Percentiles rank a stretch among this genome's conserved stretches.
These are phyloP conservation scores for Tetranychus urticae DNA, from an alignment of 1,140 invertebrate genomes.

Conservation along the genomic window DNA sequence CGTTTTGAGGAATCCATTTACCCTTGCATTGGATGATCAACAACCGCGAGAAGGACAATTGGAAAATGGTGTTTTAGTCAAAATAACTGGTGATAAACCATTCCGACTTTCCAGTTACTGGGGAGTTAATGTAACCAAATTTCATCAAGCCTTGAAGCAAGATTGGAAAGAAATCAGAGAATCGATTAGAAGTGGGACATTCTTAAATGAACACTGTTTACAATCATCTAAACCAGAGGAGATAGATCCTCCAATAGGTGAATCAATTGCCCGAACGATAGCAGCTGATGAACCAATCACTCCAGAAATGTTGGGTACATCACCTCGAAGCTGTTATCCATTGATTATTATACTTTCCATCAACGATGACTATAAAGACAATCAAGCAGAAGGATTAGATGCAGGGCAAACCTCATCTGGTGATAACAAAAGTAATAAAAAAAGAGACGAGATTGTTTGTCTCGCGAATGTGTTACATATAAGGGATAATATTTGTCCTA, in stretches of 20 bases:
- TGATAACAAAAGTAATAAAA: not conserved
- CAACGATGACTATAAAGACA: not conserved
- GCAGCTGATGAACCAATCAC: not conserved
- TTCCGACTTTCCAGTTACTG: conserved; percentile 5
- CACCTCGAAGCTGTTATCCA: conserved; percentile 5
- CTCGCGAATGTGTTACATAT: conserved; percentile 53
- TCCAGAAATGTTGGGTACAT: not conserved
- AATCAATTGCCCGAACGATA: not conserved
- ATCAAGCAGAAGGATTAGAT: not conserved
- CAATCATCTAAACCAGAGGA: not conserved
- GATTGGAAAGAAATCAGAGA: not conserved
- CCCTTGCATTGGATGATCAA: not conserved
- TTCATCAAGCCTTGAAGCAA: not conserved
- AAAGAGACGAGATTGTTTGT: conserved; percentile 1
- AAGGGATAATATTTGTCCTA: conserved; percentile 42
- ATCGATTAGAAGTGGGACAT: not conserved
- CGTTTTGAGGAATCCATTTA: not conserved
- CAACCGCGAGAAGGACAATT: not conserved
- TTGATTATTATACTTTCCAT: conserved; percentile 1
- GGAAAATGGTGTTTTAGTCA: not conserved
- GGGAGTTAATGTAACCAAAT: conserved; percentile 2
- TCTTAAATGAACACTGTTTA: not conserved
- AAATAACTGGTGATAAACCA: conserved; percentile 2
- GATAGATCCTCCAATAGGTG: not conserved
- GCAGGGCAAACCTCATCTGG: too few relatives aligned